Evolutionary conservation across 2,113 vertebrate genomes (phyloP).

Genomic region (Xyrauchen texanus): DNA sequence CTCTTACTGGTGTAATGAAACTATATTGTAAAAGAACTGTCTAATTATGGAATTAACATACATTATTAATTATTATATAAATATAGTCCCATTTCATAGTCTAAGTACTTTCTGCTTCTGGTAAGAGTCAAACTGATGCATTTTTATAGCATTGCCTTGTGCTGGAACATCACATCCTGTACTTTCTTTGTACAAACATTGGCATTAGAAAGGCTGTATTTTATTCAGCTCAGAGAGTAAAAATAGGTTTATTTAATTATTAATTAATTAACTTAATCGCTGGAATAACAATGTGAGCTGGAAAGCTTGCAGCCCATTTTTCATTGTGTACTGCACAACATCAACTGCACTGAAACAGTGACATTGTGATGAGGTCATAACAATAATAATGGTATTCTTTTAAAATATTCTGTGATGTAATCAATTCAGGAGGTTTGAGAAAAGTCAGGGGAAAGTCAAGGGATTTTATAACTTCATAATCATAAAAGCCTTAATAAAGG

Average conservation of each 20-base stretch:
- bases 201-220: slow-evolving; percentile 13
- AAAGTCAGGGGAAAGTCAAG: slow-evolving; percentile 24
- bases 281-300: slow-evolving; percentile 16
- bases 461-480: slow-evolving; percentile 18
- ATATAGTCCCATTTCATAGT: neutral
- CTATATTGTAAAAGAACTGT: too few relatives aligned
- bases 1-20: too few relatives aligned
- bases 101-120: neutral
- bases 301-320: neutral
- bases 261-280: neutral
- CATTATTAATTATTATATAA: too few relatives aligned
- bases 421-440: neutral
- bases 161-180: slow-evolving; percentile 1
- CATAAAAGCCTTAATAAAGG: slow-evolving; percentile 14
- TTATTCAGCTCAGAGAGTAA: neutral
- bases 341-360: neutral
- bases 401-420: neutral
- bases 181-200: slow-evolving; percentile 1
- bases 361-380: neutral
- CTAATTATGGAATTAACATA: too few relatives aligned
- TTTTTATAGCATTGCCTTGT: neutral
- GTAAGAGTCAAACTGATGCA: neutral
- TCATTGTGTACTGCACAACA: neutral
- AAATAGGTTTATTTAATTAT: slow-evolving; percentile 29
- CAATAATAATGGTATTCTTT: neutral